Evolutionary conservation across 2,113 vertebrate species (phyloP).

Genomic region (Oostethus manadensis): DNA sequence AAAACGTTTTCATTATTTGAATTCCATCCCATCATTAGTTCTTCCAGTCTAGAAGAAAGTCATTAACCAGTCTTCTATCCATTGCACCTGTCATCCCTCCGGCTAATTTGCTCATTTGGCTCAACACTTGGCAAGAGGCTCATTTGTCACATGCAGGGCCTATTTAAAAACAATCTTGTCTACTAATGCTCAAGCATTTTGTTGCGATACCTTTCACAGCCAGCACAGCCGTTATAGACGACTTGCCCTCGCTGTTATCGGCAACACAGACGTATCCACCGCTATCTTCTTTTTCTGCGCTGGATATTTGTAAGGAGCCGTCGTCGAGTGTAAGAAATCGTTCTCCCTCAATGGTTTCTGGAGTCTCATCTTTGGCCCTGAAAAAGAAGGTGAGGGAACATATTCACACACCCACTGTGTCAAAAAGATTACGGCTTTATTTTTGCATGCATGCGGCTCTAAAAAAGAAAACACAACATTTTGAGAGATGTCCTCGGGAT

Average conservation of each 20-base stretch:
- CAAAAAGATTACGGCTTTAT: constrained; percentile 1
- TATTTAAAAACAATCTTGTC: constrained; percentile 3
- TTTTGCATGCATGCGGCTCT: neutral
- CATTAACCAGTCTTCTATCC: neutral
- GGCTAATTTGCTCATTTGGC: neutral
- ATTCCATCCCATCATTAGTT: neutral
- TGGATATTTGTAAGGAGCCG: constrained; percentile 78
- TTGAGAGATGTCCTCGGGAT: no score
- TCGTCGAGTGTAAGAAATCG: constrained; percentile 63
- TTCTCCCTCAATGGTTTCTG: constrained; percentile 50
- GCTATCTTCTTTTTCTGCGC: constrained; percentile 71
- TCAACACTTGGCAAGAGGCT: neutral
- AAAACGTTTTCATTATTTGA: neutral
- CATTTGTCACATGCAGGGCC: neutral
- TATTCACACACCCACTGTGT: constrained; percentile 7
- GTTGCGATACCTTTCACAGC: constrained; percentile 81
- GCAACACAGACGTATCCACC: constrained; percentile 82
- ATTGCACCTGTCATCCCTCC: neutral
- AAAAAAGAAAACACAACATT: no score
- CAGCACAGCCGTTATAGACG: constrained; percentile 76
- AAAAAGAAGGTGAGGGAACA: constrained; percentile 25
- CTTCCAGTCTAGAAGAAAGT: neutral
- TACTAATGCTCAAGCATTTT: constrained; percentile 12
- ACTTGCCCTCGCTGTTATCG: constrained; percentile 75
- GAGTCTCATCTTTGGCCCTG: constrained; percentile 77